phyloP scores from a whole-genome alignment of 35 echinoderm and acorn worm species.

The Apostichopus japonicus region DNA sequence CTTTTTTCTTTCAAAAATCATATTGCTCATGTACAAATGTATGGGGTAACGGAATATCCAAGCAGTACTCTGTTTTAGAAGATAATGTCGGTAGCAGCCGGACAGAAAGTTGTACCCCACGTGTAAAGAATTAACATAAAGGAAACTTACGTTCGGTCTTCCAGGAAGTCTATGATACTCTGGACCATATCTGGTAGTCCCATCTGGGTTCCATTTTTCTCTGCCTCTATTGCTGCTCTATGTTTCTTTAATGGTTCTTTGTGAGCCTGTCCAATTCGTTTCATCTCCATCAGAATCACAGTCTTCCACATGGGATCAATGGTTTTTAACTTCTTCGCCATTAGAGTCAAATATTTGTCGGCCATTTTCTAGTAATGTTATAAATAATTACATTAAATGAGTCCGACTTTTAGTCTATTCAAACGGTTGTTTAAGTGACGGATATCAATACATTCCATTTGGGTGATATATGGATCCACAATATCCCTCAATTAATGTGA shows the following conservation, averaged over 20 bases:
- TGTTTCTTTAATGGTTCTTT: slow-evolving; percentile 74
- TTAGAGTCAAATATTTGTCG: slow-evolving; percentile 64
- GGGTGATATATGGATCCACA: too few species aligned
- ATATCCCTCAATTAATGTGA: too few species aligned
- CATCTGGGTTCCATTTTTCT: slow-evolving; percentile 66
- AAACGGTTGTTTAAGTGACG: too few species aligned
- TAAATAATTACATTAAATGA: not conserved
- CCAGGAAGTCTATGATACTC: slow-evolving; percentile 78
- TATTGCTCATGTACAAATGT: too few species aligned
- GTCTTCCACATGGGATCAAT: slow-evolving; percentile 68
- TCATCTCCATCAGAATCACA: slow-evolving; percentile 84
- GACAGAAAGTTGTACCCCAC: too few species aligned
- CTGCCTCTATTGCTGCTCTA: slow-evolving; percentile 71
- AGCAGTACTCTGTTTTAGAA: too few species aligned
- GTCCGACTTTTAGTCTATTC: too few species aligned
- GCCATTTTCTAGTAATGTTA: slow-evolving; percentile 60
- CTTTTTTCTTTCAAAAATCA: not conserved
- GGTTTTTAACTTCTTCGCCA: slow-evolving; percentile 67
- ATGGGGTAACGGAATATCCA: too few species aligned
- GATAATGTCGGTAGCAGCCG: too few species aligned
- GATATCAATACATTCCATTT: too few species aligned
- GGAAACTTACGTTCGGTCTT: slow-evolving; percentile 68
- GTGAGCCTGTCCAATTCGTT: slow-evolving; percentile 68
- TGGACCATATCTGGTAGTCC: slow-evolving; percentile 74
- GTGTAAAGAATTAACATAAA: too few species aligned